Conservation (phyloP, 2,888 invertebrate species). For the Temnothorax ravouxi region DNA sequence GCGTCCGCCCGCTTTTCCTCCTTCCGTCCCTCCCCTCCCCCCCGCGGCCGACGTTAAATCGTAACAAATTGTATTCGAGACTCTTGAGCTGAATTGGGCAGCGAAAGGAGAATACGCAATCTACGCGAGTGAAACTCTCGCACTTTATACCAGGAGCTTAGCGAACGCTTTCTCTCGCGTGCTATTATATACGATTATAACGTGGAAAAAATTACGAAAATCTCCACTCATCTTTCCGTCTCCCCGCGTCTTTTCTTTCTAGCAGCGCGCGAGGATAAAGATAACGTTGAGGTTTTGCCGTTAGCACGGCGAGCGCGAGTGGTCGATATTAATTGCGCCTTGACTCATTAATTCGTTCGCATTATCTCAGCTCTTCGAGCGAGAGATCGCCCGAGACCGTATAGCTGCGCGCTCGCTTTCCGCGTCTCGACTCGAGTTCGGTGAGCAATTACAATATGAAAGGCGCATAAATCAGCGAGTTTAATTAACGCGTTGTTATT, state of each 20-base stretch:
- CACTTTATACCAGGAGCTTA: slow-evolving; percentile 14
- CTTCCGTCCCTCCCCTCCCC: slow-evolving; percentile 1
- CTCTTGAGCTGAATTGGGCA: slow-evolving; percentile 60
- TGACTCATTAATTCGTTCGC: slow-evolving; percentile 84
- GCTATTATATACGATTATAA: slow-evolving; percentile 43
- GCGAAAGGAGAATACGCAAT: slow-evolving; percentile 56
- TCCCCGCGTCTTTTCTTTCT: slow-evolving; percentile 14
- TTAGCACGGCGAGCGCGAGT: slow-evolving; percentile 64
- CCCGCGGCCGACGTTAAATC: slow-evolving; percentile 69
- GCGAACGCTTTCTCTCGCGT: not conserved
- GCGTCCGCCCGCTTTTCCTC: slow-evolving; percentile 64
- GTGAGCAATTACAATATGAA: slow-evolving; percentile 86
- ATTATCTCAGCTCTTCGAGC: slow-evolving; percentile 76
- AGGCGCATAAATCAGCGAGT: slow-evolving; percentile 85
- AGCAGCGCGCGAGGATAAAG: slow-evolving; percentile 24
- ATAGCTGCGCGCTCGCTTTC: slow-evolving; percentile 76
- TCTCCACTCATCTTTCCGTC: slow-evolving; percentile 21
- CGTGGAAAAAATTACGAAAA: slow-evolving; percentile 36
- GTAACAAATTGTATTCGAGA: slow-evolving; percentile 74
- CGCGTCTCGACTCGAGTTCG: slow-evolving; percentile 82
- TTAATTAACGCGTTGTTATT: slow-evolving; percentile 86
- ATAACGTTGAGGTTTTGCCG: slow-evolving; percentile 50
- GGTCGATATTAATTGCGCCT: slow-evolving; percentile 81
- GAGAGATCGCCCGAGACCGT: slow-evolving; percentile 73
- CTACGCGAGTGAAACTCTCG: slow-evolving; percentile 50